Base-by-base conservation (phyloP, 2,113 vertebrate genomes). In the Lucifuga dentata region DNA sequence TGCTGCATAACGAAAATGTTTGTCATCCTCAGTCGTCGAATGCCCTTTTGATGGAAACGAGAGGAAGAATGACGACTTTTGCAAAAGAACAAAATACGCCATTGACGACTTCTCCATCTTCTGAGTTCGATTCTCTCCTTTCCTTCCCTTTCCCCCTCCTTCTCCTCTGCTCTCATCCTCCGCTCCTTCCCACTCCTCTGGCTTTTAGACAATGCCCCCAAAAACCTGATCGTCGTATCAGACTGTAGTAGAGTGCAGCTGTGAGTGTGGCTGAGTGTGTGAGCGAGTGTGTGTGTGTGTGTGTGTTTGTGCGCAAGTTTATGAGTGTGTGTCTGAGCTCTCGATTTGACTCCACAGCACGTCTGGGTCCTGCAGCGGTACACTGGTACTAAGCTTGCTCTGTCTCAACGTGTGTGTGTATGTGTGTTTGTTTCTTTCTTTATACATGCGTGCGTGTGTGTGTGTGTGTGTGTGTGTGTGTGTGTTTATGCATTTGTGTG, bases 171-270 rank as follows among this genome's bases (percentile, higher is more conserved):
- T 81, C 76, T 84, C 80, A 67, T 71, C 78, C 81, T 70, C 57
- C 36, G 83, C 88, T 87, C 83, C 83, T 81, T 87, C 82, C 81
- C 71, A 67, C 86, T 85, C 76, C 80, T 88, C 85, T 86, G 76
- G 81, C 80, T 85, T 87, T 87, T 74, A 89, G 78, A 87, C 88
- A 85, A 87, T 90, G 85, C 87, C 83, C 72, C 66, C 59, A 70
- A 86, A 86, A 85, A 82, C 60, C 6, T 15, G 79, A 83, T 80
- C 66, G 68, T 78, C 81, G 82, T 76, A 75, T 86, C 79, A 76
- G 80, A 80, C 68, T 73, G 78, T 69, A 64, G 74, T 59, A 41
- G 79, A 76, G 84, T 85, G 81, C 80, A 80, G 74, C 77, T 86
- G 70, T 67, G 68, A 78, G 62, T 77, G 68, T 51, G 74, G 24